These are phyloP conservation scores for Teleogryllus occipitalis DNA, from an alignment of 1,140 invertebrate species.

Conservation along the genomic window DNA sequence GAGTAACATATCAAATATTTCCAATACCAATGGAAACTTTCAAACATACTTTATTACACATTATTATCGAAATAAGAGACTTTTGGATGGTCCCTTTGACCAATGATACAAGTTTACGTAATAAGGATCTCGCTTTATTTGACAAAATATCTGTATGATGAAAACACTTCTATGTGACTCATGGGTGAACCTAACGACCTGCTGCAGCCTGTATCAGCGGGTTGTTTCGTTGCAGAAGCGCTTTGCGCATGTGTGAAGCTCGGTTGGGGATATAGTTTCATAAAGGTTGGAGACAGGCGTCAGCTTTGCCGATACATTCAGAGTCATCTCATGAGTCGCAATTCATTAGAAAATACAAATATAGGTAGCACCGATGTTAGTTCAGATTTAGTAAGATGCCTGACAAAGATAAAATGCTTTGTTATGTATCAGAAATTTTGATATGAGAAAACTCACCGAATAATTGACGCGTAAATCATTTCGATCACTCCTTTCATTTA, in stretches of 20 bases:
- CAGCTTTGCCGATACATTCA: not conserved
- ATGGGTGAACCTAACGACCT: not conserved
- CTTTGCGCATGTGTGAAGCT: too few relatives aligned
- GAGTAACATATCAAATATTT: not conserved
- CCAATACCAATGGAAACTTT: not conserved
- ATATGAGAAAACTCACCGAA: not conserved
- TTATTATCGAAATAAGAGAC: not conserved
- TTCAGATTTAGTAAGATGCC: not conserved
- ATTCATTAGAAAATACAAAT: not conserved
- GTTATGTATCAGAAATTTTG: not conserved
- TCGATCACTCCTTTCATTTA: not conserved
- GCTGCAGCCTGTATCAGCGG: not conserved
- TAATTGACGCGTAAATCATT: not conserved
- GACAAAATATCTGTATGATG: not conserved
- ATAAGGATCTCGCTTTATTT: not conserved
- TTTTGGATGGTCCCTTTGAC: not conserved
- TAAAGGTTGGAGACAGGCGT: not conserved
- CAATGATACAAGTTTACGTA: not conserved
- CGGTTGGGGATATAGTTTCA: too few relatives aligned
- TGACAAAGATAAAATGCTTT: constrained; percentile 1
- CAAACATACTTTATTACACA: not conserved
- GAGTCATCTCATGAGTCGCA: not conserved
- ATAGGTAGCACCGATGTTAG: not conserved
- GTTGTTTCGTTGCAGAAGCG: too few relatives aligned
- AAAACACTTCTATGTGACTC: not conserved